Conservation (phyloP, 30 jellyfish, hydroid and myxozoan species). For the Turritopsis rubra region DNA sequence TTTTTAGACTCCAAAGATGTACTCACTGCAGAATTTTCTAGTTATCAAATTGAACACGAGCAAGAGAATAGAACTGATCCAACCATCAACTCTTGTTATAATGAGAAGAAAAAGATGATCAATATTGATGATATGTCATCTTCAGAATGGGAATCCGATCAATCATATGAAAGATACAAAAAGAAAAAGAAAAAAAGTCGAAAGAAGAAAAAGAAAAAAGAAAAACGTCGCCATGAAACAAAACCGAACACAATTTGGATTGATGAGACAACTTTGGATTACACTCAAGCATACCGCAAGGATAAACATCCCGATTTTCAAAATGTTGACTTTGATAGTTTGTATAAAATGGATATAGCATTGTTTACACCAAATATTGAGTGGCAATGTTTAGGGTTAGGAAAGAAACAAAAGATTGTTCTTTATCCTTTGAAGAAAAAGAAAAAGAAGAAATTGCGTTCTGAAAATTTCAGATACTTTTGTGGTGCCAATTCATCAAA, state of each 20-base stretch:
- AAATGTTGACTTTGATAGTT: constrained; percentile 52
- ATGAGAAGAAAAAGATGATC: neutral
- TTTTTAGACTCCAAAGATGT: neutral
- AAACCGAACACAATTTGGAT: constrained; percentile 84
- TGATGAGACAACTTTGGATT: constrained; percentile 42
- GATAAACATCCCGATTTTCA: constrained; percentile 48
- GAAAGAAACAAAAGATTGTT: constrained; percentile 19
- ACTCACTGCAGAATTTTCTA: neutral
- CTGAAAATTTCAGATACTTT: neutral
- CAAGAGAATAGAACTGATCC: neutral
- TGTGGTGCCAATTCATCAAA: neutral
- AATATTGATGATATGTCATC: neutral
- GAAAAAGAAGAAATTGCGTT: constrained; percentile 16
- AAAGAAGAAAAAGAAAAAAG: constrained; percentile 21
- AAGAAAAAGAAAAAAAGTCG: neutral
- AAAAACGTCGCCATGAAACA: constrained; percentile 10
- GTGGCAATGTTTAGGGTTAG: constrained; percentile 55
- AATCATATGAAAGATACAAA: neutral
- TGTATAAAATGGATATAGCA: constrained; percentile 70
- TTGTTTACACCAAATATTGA: constrained; percentile 24
- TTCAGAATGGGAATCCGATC: constrained; percentile 21
- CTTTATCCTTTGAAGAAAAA: constrained; percentile 31
- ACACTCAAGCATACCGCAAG: constrained; percentile 41
- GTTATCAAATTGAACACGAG: neutral
- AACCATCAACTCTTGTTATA: neutral